Evolutionary conservation across 2,888 invertebrate species (phyloP), one percentile per base, ranked within the genome.

Genomic region (Sinohyriopsis cumingii): DNA sequence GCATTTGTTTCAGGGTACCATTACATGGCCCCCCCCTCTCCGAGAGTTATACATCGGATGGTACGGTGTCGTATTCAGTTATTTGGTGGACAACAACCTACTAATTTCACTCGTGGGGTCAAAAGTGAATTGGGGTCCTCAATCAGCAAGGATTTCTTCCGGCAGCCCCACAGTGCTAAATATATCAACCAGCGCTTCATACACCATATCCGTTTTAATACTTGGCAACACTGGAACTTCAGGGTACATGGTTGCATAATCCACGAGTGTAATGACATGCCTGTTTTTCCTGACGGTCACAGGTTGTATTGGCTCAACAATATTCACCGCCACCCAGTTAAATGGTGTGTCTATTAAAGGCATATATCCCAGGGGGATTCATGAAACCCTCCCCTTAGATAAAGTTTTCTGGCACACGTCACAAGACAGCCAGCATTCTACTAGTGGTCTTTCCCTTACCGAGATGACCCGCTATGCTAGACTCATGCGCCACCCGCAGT

Each of bases 1-100:
- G 56, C 78, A 82, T 80, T 0, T 55, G 12, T 22, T 79, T 78
- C 19, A 82, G 53, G 0, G 71, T 75, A 0, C 77, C 71, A 66
- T 81, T 81, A 28, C 77, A n/a, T n/a, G n/a, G n/a, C n/a, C n/a
- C n/a, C n/a, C n/a, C n/a, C n/a, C n/a, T n/a, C n/a, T n/a, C n/a
- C n/a, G n/a, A n/a, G n/a, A n/a, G n/a, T 76, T 75, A 28, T 65
- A 71, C 15, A 55, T 22, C 0, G 67, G 67, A 57, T 67, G 53
- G 25, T 61, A 67, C 3, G 61, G 61, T 9, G 61, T 54, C 19
- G 59, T 66, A 1, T 45, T 66, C 6, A 59, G 45, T 2, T 59
- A 28, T 15, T 25, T 33, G n/a, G 53, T n/a, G 7, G 57, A 33
- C 19, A 66, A 55, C 15, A 57, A 19, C 22, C 68, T 68, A 63